Evolutionary conservation across 2,797 vertebrate genomes (phyloP).

Genomic region (Pseudochromis fuscus): DNA sequence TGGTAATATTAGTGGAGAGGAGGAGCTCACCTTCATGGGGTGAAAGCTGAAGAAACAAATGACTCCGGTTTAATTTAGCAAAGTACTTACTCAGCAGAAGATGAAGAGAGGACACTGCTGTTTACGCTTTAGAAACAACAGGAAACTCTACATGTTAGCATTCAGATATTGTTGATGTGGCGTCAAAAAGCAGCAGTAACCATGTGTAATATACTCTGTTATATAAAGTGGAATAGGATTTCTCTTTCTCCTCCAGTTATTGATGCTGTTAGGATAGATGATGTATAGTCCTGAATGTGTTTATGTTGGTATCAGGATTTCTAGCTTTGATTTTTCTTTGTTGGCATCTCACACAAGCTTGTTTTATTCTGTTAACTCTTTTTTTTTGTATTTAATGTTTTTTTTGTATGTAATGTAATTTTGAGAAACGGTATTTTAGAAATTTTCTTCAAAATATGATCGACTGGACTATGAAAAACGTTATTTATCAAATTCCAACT

Average conservation of each 20-base stretch:
- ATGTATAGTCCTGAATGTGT: neutral
- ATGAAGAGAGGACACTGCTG: neutral
- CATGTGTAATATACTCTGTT: neutral
- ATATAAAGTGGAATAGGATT: neutral
- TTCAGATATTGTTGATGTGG: neutral
- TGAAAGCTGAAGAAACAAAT: slow-evolving; percentile 35
- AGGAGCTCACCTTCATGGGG: slow-evolving; percentile 45
- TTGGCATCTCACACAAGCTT: no score
- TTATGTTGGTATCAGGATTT: neutral
- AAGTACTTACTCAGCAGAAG: slow-evolving; percentile 46
- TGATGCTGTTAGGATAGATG: neutral
- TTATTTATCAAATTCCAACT: no score
- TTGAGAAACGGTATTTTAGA: no score
- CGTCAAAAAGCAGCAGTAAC: neutral
- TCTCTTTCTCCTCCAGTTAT: neutral
- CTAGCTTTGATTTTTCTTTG: no score
- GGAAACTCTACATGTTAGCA: neutral
- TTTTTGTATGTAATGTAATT: no score
- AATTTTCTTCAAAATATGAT: no score
- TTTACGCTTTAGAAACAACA: slow-evolving; percentile 7
- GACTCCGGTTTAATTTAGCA: slow-evolving; percentile 56
- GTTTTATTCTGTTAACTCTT: no score
- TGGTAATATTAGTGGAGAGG: slow-evolving; percentile 23
- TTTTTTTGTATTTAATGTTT: no score
- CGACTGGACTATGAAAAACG: no score